Evolutionary conservation across 1,140 invertebrate genomes (phyloP), one percentile per base, ranked within the genome.

Genomic region (Drosophila murphyi): DNA sequence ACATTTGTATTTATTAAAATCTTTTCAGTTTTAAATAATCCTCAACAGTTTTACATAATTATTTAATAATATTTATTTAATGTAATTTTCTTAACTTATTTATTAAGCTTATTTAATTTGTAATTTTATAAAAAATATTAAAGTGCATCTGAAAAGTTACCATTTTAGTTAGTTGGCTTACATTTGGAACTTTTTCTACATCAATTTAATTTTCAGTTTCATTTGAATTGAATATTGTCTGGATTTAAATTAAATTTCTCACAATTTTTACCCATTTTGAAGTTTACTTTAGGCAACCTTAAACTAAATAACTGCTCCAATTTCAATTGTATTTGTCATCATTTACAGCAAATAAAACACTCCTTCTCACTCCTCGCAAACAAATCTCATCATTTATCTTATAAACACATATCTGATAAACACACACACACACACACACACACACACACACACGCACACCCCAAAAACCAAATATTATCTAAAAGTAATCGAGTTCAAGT

Each of bases 401-500:
- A 60, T 60, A 48, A 35, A 35, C 12, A 52, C 10, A 34, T 43
- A 34, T 20, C 20, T 60, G 7, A 60, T 60, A 48, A 35, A 35
- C 7, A 52, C 10, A 34, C 57, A 34, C 28, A 12, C 4, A 43
- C 10, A 20, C 29, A 12, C 3, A 32, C 48, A 51, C 29, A 34
- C 54, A 12, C 8, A 32, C 31, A 34, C 29, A 12, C 8, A 32
- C 31, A 35, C 57, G 28, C 57, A 41, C 41, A n/a, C 20, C 20
- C 52, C 12, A 54, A 37, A 35, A 59, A 29, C 37, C 34, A 45
- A 31, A 28, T 51, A 41, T 20, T 51, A 47, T 39, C 45, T 63
- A 35, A 31, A 50, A 3, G 32, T 5, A 75, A 59, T 71, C 45
- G 60, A 45, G 52, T 55, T 71, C 67, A 71, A 70, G 68, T 75